Evolutionary conservation across 1,140 invertebrate genomes (phyloP).

Genomic region (Papilio dardanus): DNA sequence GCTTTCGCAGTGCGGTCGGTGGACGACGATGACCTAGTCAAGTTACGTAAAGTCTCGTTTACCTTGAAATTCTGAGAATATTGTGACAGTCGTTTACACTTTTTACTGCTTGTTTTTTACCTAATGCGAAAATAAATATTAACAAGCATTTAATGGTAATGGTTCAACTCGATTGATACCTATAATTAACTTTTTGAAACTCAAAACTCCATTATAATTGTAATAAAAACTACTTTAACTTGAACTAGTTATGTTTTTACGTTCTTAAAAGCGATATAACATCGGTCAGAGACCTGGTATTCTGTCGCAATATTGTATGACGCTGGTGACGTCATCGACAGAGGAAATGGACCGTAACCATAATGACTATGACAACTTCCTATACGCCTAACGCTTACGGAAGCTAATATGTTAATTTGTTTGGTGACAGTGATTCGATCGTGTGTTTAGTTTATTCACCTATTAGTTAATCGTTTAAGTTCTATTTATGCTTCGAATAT

Average conservation of each 20-base stretch:
- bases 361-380: slow-evolving; percentile 32
- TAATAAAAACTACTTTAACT: neutral
- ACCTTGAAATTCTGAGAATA: slow-evolving; percentile 17
- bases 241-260: neutral
- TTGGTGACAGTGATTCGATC: slow-evolving; percentile 6
- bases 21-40: neutral
- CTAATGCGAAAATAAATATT: neutral
- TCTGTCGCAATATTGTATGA: slow-evolving; percentile 7
- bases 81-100: neutral
- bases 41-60: neutral
- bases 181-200: too few relatives aligned
- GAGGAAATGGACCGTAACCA: slow-evolving; percentile 33
- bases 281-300: neutral
- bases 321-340: slow-evolving; percentile 27
- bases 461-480: neutral
- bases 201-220: too few relatives aligned
- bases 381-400: slow-evolving; percentile 25
- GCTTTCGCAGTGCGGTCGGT: neutral
- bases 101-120: slow-evolving; percentile 8
- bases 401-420: slow-evolving; percentile 27
- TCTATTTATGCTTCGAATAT: too few relatives aligned
- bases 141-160: too few relatives aligned
- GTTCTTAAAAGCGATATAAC: neutral
- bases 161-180: too few relatives aligned
- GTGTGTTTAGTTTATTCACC: slow-evolving; percentile 21